Evolutionary conservation across 1,140 invertebrate species (phyloP).

Genomic region (Daktulosphaira vitifoliae): DNA sequence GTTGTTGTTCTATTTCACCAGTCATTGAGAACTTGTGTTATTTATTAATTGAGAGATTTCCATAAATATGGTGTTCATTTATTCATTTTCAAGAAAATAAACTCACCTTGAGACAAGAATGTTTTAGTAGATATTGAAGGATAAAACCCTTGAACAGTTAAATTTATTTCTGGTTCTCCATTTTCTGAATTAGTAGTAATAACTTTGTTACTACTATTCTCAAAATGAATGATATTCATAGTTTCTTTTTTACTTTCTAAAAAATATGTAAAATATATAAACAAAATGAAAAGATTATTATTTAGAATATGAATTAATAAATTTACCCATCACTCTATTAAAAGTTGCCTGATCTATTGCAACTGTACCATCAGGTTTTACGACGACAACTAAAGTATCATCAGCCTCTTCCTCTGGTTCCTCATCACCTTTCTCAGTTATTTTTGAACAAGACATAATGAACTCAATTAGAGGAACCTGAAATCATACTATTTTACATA

Average conservation of each 20-base stretch:
- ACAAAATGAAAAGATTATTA: too few species aligned
- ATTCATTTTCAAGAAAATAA: too few species aligned
- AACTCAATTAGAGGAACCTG: too few species aligned
- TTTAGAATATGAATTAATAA: too few species aligned
- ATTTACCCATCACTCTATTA: slow-evolving; percentile 42
- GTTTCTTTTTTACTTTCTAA: slow-evolving; percentile 25
- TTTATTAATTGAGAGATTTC: too few species aligned
- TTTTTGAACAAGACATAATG: slow-evolving; percentile 80
- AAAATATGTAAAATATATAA: too few species aligned
- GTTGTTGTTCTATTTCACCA: too few species aligned
- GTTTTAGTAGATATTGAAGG: slow-evolving; percentile 20
- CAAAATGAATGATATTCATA: slow-evolving; percentile 29
- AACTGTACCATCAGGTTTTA: slow-evolving; percentile 44
- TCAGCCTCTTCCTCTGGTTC: slow-evolving; percentile 59
- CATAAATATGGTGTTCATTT: too few species aligned
- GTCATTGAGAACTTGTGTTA: too few species aligned
- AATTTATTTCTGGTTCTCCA: slow-evolving; percentile 25
- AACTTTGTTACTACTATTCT: slow-evolving; percentile 19
- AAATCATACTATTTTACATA: too few species aligned
- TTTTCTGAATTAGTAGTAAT: slow-evolving; percentile 19
- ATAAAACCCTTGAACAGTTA: slow-evolving; percentile 28
- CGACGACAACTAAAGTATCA: slow-evolving; percentile 44
- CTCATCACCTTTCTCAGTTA: slow-evolving; percentile 79
- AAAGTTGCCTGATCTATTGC: slow-evolving; percentile 43
- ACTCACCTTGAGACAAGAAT: slow-evolving; percentile 20